These are phyloP conservation scores for Leuciscus waleckii DNA, from an alignment of 2,797 vertebrate genomes.

Conservation along the genomic window DNA sequence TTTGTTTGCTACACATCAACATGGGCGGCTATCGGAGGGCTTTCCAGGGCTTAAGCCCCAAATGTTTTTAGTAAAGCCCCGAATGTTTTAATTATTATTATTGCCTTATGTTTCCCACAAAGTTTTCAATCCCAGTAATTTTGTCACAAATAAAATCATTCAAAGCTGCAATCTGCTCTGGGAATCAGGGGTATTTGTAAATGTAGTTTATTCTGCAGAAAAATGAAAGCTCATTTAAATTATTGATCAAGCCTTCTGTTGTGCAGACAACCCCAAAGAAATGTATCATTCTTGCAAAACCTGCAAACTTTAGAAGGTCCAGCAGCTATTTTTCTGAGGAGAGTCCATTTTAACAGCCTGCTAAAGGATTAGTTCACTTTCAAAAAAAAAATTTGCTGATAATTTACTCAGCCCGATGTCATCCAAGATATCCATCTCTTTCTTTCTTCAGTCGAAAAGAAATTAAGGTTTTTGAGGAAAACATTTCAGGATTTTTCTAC, in stretches of 20 bases:
- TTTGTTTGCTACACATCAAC: background rate
- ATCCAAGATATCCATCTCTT: too few relatives aligned
- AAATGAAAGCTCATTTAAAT: slow-evolving; percentile 6
- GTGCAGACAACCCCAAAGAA: background rate
- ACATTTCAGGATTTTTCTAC: too few relatives aligned
- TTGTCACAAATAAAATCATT: slow-evolving; percentile 11
- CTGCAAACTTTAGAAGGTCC: background rate
- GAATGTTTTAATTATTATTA: background rate
- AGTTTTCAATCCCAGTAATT: background rate
- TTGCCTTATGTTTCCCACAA: background rate
- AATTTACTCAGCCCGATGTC: too few relatives aligned
- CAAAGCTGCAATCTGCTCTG: slow-evolving; percentile 24
- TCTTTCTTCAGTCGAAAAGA: too few relatives aligned
- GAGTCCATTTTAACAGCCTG: background rate
- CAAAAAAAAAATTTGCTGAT: too few relatives aligned
- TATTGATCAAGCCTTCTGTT: slow-evolving; percentile 13
- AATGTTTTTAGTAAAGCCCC: background rate
- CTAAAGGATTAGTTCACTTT: background rate
- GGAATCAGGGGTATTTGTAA: background rate
- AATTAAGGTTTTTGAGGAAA: too few relatives aligned
- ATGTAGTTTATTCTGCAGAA: slow-evolving; percentile 13
- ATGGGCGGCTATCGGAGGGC: background rate
- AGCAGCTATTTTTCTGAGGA: background rate
- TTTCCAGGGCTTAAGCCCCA: background rate
- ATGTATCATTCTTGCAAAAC: background rate